Evolutionary conservation across 2,888 invertebrate genomes (phyloP), one percentile per base, ranked within the genome.

Genomic region (Macaria notata): DNA sequence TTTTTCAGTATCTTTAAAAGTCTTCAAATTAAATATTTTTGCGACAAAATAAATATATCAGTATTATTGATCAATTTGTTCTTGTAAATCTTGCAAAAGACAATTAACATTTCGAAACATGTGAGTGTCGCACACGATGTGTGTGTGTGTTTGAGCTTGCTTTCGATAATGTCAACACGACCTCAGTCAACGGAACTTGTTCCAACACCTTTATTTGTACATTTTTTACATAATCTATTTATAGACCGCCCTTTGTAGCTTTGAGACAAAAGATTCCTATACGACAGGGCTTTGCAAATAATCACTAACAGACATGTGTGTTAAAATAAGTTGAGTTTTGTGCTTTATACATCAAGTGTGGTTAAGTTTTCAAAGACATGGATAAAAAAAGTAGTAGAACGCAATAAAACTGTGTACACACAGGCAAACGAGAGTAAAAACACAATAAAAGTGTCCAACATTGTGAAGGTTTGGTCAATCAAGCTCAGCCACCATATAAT

Each of bases 111-210:
- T 85, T 82, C 75, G 78, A 83, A 82, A 86, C 80, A 81, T 79
- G 83, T 75, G 76, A 80, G 82, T 83, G 77, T 81, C 76, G 30
- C 36, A 79, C 57, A 72, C 65, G 59, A 60, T 46, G 73, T 69
- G 68, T 68, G 73, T 76, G 80, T 79, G 65, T 88, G 83, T 86
- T 86, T 87, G 84, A 83, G 81, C 79, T 84, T 81, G 79, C 86
- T 86, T 85, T 88, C 85, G 86, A 88, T 87, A 86, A 76, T 83
- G 90, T 89, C 88, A 90, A 90, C 83, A 88, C 60, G 74, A 73
- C 77, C 78, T 79, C 71, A 75, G 78, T 69, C 84, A 82, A 79
- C 82, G 85, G 84, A 86, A 88, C 88, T 81, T 75, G 86, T 80
- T 78, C 71, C 77, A 76, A 79, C 80, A 75, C 73, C 76, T 78